Conservation (phyloP, 2,797 vertebrate species). For the Urosaurus nigricauda region DNA sequence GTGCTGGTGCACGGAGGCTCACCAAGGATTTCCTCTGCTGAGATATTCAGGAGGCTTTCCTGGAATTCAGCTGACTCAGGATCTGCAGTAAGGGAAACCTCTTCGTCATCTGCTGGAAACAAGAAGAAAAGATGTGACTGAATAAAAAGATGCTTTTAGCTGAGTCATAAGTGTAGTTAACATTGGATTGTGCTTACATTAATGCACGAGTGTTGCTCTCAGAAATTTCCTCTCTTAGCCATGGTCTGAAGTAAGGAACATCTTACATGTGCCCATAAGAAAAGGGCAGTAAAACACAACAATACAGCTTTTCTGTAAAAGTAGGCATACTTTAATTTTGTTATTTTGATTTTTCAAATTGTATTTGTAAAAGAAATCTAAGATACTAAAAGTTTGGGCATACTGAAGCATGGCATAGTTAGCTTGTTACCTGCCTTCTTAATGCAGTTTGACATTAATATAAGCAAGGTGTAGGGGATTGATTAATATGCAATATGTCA, state of each 20-base stretch:
- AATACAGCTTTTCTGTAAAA: not conserved
- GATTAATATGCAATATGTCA: not conserved
- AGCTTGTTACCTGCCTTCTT: not conserved
- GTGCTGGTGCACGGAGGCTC: constrained; percentile 78
- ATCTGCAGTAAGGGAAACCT: constrained; percentile 88
- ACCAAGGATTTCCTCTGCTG: constrained; percentile 67
- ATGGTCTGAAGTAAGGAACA: not conserved
- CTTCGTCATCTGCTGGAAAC: constrained; percentile 90
- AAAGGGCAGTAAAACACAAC: not conserved
- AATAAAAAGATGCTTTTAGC: not conserved
- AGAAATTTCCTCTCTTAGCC: not conserved
- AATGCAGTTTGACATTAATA: not conserved
- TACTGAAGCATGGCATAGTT: not conserved
- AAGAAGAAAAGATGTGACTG: constrained; percentile 63
- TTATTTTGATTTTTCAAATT: not conserved
- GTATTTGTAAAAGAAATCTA: not conserved
- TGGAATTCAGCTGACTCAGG: constrained; percentile 77
- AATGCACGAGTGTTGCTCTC: not conserved
- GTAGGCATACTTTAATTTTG: not conserved
- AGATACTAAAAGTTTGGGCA: not conserved
- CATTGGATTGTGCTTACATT: not conserved
- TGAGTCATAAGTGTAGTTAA: constrained; percentile 13
- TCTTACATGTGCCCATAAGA: not conserved
- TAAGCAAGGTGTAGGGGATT: not conserved
- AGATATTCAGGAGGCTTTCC: constrained; percentile 74